These are phyloP conservation scores for Torymus tubicola DNA, from an alignment of 2,888 invertebrate species.

Conservation along the genomic window DNA sequence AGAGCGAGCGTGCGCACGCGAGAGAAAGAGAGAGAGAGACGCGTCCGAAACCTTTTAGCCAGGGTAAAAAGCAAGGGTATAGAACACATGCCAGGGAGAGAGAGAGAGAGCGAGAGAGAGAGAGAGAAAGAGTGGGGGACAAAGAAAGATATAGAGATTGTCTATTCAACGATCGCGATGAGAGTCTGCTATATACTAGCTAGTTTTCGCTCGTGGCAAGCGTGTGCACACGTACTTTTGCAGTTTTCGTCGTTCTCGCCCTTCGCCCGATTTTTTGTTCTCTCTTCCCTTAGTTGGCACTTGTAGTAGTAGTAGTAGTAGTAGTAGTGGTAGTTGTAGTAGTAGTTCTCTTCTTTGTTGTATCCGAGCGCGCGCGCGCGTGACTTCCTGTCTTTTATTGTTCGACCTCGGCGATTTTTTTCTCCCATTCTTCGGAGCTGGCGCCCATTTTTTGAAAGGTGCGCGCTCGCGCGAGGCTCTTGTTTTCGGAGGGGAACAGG, in stretches of 20 bases:
- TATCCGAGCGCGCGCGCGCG: background rate
- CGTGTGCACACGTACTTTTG: too few relatives aligned
- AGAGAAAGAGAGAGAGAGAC: background rate
- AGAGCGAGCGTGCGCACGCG: background rate
- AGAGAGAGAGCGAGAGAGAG: background rate
- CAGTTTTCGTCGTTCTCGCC: too few relatives aligned
- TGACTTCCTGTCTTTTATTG: constrained; percentile 2
- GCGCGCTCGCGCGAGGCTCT: too few relatives aligned
- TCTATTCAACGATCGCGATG: constrained; percentile 19
- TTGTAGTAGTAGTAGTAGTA: too few relatives aligned
- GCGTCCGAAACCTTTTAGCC: constrained; percentile 17
- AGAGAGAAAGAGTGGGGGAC: background rate
- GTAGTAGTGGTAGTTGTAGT: too few relatives aligned
- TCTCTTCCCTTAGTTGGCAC: too few relatives aligned
- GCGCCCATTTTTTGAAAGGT: background rate
- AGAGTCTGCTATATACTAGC: background rate
- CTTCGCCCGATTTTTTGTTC: too few relatives aligned
- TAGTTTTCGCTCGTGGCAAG: background rate
- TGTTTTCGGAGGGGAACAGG: too few relatives aligned
- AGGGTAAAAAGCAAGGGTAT: background rate
- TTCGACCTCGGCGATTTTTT: background rate
- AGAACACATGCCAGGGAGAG: background rate
- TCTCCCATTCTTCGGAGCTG: background rate
- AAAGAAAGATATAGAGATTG: background rate
- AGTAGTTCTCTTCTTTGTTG: too few relatives aligned